Conservation (phyloP, 2,113 vertebrate genomes). For the Tupaia tana region DNA sequence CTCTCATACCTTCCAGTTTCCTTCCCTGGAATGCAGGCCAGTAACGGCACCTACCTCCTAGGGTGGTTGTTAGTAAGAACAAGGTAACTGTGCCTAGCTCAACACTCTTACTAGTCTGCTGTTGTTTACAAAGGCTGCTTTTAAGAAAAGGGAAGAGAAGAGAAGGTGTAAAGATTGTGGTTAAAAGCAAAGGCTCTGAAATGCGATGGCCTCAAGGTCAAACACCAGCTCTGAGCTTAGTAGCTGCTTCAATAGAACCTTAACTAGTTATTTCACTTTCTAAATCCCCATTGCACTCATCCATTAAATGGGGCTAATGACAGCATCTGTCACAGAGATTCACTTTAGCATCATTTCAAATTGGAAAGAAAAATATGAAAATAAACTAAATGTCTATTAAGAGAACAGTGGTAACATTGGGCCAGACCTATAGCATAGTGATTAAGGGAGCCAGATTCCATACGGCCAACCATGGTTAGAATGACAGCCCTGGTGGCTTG, state of each 20-base stretch:
- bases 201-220: not conserved
- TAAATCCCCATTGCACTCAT: not conserved
- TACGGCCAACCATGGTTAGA: too few relatives aligned
- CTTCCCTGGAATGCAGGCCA: not conserved
- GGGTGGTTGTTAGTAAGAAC: not conserved
- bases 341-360: not conserved
- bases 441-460: too few relatives aligned
- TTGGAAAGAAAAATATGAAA: not conserved
- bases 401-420: not conserved
- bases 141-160: constrained; percentile 22
- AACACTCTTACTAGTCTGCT: not conserved
- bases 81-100: not conserved
- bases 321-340: not conserved
- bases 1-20: not conserved
- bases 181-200: constrained; percentile 8
- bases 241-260: not conserved
- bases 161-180: not conserved
- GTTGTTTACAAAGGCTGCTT: constrained; percentile 1
- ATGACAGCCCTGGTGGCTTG: too few relatives aligned
- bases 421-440: not conserved
- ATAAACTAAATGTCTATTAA: constrained; percentile 7
- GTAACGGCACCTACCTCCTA: not conserved
- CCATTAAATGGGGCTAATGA: not conserved
- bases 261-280: not conserved
- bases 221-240: not conserved